phyloP scores from a whole-genome alignment of 2,113 vertebrate species.

The Ursus arctos region DNA sequence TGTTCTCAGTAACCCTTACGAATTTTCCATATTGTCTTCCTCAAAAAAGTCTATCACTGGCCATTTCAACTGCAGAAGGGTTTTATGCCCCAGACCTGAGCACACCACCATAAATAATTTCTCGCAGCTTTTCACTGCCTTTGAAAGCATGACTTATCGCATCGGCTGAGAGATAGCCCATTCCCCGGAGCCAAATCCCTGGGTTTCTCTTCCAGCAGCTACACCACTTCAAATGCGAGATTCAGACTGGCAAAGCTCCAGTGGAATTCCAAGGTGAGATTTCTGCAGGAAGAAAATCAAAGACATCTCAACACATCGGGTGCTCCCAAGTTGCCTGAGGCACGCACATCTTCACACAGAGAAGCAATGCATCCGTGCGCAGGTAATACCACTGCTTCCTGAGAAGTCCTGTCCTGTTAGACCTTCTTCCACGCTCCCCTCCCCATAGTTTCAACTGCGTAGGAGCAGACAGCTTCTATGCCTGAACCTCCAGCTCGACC shows the following conservation, averaged over 20 bases:
- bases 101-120: neutral
- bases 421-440: neutral
- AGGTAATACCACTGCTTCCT: neutral
- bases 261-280: neutral
- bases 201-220: slow-evolving; percentile 12
- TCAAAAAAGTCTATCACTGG: neutral
- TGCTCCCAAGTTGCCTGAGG: neutral
- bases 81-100: neutral
- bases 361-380: neutral
- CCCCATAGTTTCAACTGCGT: neutral
- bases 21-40: neutral
- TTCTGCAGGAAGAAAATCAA: slow-evolving; percentile 56
- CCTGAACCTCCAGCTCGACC: neutral
- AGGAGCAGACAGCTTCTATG: neutral
- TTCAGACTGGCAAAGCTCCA: neutral
- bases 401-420: neutral
- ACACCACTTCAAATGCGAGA: neutral
- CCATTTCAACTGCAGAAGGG: neutral
- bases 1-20: neutral
- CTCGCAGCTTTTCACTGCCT: slow-evolving; percentile 42
- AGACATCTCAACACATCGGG: neutral
- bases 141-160: slow-evolving; percentile 35
- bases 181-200: neutral
- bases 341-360: neutral
- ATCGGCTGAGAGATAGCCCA: neutral